These are phyloP conservation scores for Phacellophora camtschatica DNA, from an alignment of 30 jellyfish, hydroid and myxozoan species.

Conservation along the genomic window DNA sequence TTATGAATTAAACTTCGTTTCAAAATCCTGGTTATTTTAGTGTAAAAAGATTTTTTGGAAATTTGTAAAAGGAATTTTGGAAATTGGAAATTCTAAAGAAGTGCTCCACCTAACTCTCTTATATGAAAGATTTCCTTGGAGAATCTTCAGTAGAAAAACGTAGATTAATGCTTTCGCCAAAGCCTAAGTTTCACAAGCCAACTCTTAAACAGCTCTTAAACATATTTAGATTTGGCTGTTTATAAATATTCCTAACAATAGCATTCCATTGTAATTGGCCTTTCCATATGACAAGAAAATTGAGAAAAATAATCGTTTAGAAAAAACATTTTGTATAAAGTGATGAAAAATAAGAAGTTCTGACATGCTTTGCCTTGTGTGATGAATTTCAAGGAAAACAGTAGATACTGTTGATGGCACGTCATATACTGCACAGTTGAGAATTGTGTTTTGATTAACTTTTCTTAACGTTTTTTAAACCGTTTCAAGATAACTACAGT, in stretches of 20 bases:
- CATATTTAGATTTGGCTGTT: background rate
- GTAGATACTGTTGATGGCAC: background rate
- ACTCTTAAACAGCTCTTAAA: background rate
- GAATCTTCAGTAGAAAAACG: background rate
- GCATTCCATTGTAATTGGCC: background rate
- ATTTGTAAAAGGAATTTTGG: background rate
- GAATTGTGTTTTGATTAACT: background rate
- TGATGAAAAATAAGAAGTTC: background rate
- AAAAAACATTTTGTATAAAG: background rate
- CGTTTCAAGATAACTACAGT: background rate
- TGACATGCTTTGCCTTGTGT: background rate
- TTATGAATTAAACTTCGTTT: background rate
- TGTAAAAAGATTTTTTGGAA: background rate
- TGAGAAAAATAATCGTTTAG: background rate
- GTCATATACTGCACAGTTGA: background rate
- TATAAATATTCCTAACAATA: background rate
- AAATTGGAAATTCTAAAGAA: background rate
- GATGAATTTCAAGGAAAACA: background rate
- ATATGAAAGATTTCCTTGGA: background rate
- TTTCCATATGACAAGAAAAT: background rate
- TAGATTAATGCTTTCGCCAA: background rate
- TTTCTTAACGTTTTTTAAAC: background rate
- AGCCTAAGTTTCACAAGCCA: background rate
- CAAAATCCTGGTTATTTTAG: background rate
- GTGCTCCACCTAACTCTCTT: background rate